phyloP scores from a whole-genome alignment of 2,113 vertebrate genomes.

The Carollia perspicillata region DNA sequence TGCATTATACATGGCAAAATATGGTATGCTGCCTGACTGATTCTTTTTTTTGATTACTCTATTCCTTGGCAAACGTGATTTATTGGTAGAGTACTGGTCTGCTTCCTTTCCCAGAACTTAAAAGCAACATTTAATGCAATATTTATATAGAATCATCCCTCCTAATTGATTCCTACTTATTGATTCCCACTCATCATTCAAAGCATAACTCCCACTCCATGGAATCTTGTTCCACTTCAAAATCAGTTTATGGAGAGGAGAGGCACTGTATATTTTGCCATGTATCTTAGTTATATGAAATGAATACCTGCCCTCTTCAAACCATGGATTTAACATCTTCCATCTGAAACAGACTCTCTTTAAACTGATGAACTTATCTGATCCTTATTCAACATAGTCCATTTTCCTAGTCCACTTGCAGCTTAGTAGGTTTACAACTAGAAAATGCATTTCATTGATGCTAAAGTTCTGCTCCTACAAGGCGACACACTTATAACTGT shows the following conservation, averaged over 20 bases:
- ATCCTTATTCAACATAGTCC: background rate
- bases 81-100: background rate
- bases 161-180: background rate
- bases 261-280: background rate
- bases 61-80: background rate
- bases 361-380: background rate
- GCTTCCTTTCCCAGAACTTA: background rate
- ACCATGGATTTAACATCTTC: background rate
- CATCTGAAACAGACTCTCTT: background rate
- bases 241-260: background rate
- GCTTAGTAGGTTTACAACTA: background rate
- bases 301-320: background rate
- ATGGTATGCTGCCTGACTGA: background rate
- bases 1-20: no score
- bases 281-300: background rate
- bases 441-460: background rate
- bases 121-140: background rate
- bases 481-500: background rate
- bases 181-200: background rate
- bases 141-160: background rate
- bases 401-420: conserved; percentile 19
- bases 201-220: background rate
- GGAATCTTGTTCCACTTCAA: background rate
- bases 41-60: background rate
- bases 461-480: background rate